phyloP scores from a whole-genome alignment of 37 sponge, comb jelly and placozoan genomes.

The Lycopodina hypogea region DNA sequence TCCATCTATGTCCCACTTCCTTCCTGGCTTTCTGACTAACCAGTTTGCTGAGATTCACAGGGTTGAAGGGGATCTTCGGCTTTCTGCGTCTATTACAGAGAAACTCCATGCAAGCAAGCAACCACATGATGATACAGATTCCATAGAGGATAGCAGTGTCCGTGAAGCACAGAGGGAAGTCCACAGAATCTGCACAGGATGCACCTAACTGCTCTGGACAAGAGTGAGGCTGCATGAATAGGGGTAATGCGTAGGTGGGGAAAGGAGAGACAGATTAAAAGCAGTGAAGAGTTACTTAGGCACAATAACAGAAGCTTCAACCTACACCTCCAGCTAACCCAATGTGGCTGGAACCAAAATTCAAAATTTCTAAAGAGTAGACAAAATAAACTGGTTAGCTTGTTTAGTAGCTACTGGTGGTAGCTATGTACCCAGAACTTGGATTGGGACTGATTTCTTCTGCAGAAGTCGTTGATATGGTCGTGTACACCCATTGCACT shows the following conservation, averaged over 20 bases:
- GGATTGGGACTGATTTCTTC: conserved; percentile 19
- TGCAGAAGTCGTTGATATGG: conserved; percentile 53
- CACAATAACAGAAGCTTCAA: too few species aligned
- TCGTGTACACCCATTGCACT: conserved; percentile 7
- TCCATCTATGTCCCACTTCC: background rate
- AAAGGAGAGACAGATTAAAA: background rate
- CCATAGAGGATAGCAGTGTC: conserved; percentile 76
- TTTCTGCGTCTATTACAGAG: background rate
- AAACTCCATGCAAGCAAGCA: conserved; percentile 39
- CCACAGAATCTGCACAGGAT: conserved; percentile 46
- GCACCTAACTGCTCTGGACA: background rate
- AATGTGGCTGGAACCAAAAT: background rate
- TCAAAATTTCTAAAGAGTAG: background rate
- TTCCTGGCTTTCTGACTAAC: conserved; percentile 19
- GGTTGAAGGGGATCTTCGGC: conserved; percentile 39
- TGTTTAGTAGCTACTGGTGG: background rate
- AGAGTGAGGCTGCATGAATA: background rate
- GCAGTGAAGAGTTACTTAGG: too few species aligned
- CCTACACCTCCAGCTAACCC: background rate
- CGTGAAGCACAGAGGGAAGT: conserved; percentile 83
- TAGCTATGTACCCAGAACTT: conserved; percentile 49
- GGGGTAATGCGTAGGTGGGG: background rate
- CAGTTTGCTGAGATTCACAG: conserved; percentile 50
- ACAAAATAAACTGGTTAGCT: too few species aligned
- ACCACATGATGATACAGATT: conserved; percentile 52